Conservation (phyloP, 1,140 invertebrate species). For the Monochamus saltuarius region DNA sequence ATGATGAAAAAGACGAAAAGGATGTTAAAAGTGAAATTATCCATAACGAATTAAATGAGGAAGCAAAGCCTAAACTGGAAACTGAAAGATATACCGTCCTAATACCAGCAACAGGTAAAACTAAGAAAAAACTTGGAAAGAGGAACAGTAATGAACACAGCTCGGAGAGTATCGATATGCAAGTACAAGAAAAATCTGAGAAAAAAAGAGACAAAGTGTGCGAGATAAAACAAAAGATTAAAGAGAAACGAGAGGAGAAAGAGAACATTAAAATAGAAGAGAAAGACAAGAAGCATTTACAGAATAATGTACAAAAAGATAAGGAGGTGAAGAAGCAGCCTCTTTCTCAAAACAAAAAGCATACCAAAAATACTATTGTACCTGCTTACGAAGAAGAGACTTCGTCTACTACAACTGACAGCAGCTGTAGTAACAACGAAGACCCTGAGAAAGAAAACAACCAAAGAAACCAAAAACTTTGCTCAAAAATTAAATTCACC, state of each 20-base stretch:
- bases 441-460: conserved; percentile 45
- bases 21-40: conserved; percentile 16
- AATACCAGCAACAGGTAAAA: conserved; percentile 43
- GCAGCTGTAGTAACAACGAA: conserved; percentile 47
- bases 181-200: conserved; percentile 20
- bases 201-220: conserved; percentile 32
- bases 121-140: conserved; percentile 41
- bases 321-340: conserved; percentile 17
- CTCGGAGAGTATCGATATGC: conserved; percentile 17
- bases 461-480: conserved; percentile 30
- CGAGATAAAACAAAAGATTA: conserved; percentile 29
- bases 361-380: conserved; percentile 34
- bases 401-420: conserved; percentile 73
- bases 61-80: conserved; percentile 28
- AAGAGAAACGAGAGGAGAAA: conserved; percentile 32
- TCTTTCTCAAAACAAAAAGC: conserved; percentile 22
- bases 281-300: conserved; percentile 35
- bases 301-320: conserved; percentile 32
- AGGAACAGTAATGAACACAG: conserved; percentile 28
- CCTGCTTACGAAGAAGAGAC: conserved; percentile 65
- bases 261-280: conserved; percentile 28
- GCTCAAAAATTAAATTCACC: conserved; percentile 18
- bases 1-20: conserved; percentile 21
- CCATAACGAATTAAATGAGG: conserved; percentile 22
- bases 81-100: conserved; percentile 40